A percentile compares a stretch with the other conserved stretches of the same genome.
Conservation (phyloP, 2,113 vertebrate species). For the Trematomus loennbergii region DNA sequence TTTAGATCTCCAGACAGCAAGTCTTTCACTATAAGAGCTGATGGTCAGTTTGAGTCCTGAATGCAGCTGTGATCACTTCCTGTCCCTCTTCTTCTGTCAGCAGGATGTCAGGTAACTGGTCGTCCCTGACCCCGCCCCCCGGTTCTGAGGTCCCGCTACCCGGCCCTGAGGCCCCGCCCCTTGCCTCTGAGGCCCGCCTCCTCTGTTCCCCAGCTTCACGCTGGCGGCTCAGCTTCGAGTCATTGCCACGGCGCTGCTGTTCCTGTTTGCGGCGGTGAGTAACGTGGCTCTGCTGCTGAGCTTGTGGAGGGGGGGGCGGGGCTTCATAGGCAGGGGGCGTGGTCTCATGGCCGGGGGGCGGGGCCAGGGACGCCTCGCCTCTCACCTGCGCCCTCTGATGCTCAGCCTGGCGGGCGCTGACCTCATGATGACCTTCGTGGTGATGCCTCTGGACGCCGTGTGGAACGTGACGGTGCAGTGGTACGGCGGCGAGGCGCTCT, state of each 20-base stretch:
- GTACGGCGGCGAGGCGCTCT: slow-evolving; percentile 78
- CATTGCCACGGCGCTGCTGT: slow-evolving; percentile 78
- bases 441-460: slow-evolving; percentile 84
- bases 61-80: too few species aligned
- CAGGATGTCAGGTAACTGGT: slow-evolving; percentile 78
- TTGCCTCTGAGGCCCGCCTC: slow-evolving; percentile 65
- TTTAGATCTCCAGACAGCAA: slow-evolving; percentile 28
- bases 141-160: slow-evolving; percentile 7
- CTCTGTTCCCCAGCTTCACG: slow-evolving; percentile 76
- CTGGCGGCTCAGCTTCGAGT: slow-evolving; percentile 82
- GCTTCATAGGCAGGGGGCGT: slow-evolving; percentile 68
- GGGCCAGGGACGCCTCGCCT: slow-evolving; percentile 74
- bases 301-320: slow-evolving; percentile 47
- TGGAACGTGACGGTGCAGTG: slow-evolving; percentile 87
- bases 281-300: slow-evolving; percentile 82
- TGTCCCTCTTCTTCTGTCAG: background rate
- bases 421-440: slow-evolving; percentile 85
- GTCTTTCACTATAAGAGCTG: background rate
- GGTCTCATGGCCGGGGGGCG: slow-evolving; percentile 58
- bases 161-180: slow-evolving; percentile 10
- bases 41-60: too few species aligned
- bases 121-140: slow-evolving; percentile 20
- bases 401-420: slow-evolving; percentile 81
- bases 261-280: slow-evolving; percentile 80
- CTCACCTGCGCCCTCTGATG: slow-evolving; percentile 83